A percentile compares a stretch with the other conserved stretches of the same genome.
Conservation (phyloP, 53 echinoderm and acorn worm species). For the Astropecten irregularis region DNA sequence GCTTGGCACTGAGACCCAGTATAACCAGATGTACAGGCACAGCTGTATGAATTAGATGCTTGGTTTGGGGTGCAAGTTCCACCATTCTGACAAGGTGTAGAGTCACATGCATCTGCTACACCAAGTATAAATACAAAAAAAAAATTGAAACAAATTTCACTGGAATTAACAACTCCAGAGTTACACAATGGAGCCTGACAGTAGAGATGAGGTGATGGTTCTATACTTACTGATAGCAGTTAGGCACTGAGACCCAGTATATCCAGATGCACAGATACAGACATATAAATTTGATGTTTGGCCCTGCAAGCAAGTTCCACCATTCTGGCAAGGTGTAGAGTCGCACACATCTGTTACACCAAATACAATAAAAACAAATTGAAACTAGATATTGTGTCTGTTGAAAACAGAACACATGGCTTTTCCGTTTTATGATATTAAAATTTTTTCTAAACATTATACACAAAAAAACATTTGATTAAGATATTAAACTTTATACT, state of each 20-base stretch:
- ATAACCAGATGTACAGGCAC: background rate
- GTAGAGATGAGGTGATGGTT: too few species aligned
- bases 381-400: too few species aligned
- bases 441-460: too few species aligned
- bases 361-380: too few species aligned
- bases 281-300: background rate
- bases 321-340: conserved; percentile 13
- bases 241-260: background rate
- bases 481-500: too few species aligned
- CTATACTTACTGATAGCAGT: background rate
- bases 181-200: too few species aligned
- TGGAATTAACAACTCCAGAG: too few species aligned
- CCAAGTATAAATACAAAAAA: too few species aligned
- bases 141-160: background rate
- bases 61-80: background rate
- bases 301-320: background rate
- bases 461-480: too few species aligned
- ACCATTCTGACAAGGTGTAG: conserved; percentile 11
- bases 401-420: too few species aligned
- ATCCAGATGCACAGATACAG: background rate
- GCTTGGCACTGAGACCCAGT: background rate
- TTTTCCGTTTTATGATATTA: too few species aligned
- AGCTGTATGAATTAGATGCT: background rate
- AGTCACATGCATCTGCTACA: too few species aligned
- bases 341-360: background rate